Evolutionary conservation across 2,888 invertebrate genomes (phyloP), one percentile per base, ranked within the genome.

Genomic region (Malacosoma neustria): DNA sequence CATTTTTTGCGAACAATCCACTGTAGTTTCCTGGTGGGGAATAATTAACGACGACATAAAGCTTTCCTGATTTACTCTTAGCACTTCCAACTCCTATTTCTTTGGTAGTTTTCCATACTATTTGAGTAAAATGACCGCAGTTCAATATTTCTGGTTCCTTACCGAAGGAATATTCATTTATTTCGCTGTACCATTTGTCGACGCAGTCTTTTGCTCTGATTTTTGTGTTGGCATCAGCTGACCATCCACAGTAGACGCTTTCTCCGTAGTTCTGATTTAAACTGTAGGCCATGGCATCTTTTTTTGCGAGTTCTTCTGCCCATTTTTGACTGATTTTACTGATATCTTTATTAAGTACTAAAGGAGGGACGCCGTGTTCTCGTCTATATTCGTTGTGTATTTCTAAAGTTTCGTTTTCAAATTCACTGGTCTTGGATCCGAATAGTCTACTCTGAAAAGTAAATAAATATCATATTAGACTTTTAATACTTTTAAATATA

Each of bases 21-120:
- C 90, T 87, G 52, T 88, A 91, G 61, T 96, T 96, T 9, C 96
- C 96, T 1, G 94, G 90, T 0, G 96, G 95, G 57, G 89, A 88
- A 59, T 96, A 96, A 68, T 94, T 94, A 36, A 92, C 93, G 0
- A 97, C 96, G 1, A 96, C 93, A 53, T 93, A 93, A 1, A 93
- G 88, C 64, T 93, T 92, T 1, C 94, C 95, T 36, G 90, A 89
- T 52, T 91, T 90, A 51, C 90, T 91, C 54, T 90, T 91, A 3
- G 93, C 92, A 57, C 89, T 90, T 1, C 92, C 94, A 2, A 95
- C 88, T 1, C 95, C 95, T 42, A 95, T 71, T 58, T 93, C 91
- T 48, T 77, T 89, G 3, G 91, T 91, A 22, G 86, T 89, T 62
- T 90, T 92, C 95, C 95, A 95, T n/a, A 95, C 87, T 0, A 95